These are phyloP conservation scores for Clarias magur DNA, from an alignment of 2,113 vertebrate species.

Conservation along the genomic window DNA sequence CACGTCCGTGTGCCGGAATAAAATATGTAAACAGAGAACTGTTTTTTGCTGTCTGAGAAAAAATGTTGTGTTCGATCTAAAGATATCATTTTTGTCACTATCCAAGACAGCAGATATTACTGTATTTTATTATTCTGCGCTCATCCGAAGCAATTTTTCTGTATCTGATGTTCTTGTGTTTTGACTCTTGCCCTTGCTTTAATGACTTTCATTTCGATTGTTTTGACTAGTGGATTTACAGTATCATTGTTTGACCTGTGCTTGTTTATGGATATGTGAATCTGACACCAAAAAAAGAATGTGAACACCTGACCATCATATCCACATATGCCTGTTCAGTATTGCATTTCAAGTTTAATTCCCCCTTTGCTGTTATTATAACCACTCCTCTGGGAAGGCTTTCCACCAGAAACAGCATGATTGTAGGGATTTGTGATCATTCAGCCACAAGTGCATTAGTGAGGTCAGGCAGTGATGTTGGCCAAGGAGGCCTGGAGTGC, in stretches of 20 bases:
- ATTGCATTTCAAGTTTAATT: neutral
- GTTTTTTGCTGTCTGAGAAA: neutral
- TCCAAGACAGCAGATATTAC: neutral
- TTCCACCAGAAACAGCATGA: neutral
- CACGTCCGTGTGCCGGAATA: neutral
- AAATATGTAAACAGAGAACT: neutral
- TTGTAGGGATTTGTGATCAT: neutral
- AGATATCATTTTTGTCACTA: neutral
- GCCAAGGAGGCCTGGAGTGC: neutral
- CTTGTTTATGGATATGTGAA: neutral
- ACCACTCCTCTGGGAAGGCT: neutral
- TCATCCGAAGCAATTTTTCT: neutral
- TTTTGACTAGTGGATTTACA: too few relatives aligned
- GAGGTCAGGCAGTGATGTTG: neutral
- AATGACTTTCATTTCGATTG: neutral
- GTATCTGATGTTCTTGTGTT: neutral
- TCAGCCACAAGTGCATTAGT: neutral
- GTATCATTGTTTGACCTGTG: neutral
- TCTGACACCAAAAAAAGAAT: neutral
- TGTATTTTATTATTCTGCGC: neutral
- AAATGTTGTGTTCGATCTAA: neutral
- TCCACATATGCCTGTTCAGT: neutral
- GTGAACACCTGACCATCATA: neutral
- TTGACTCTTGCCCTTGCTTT: neutral
- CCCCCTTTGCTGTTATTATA: neutral